These are phyloP conservation scores for Martes martes DNA, from an alignment of 2,113 vertebrate species.

Conservation along the genomic window DNA sequence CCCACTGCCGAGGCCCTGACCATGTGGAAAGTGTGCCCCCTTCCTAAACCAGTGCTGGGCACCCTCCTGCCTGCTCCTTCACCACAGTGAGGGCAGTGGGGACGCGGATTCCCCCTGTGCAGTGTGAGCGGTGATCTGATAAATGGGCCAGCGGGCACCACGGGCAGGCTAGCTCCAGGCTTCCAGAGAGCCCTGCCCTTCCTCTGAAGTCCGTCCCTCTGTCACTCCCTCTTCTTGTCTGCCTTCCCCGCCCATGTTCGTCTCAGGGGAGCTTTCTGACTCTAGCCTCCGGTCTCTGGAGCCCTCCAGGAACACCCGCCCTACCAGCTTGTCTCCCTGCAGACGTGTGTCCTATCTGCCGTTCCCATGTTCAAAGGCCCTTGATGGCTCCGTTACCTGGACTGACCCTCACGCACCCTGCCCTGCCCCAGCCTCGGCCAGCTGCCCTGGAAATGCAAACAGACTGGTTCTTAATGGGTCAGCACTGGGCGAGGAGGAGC, in stretches of 20 bases:
- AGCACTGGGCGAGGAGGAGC: neutral
- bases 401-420: neutral
- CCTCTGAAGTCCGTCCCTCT: neutral
- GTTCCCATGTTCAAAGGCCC: neutral
- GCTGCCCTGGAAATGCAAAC: neutral
- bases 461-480: neutral
- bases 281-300: neutral
- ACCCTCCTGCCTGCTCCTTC: neutral
- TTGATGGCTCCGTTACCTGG: neutral
- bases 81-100: neutral
- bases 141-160: accelerated
- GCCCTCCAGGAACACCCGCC: too few relatives aligned
- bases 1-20: neutral
- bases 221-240: neutral
- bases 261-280: neutral
- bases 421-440: neutral
- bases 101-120: neutral
- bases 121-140: neutral
- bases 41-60: neutral
- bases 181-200: neutral
- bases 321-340: neutral
- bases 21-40: neutral
- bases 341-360: neutral
- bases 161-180: neutral
- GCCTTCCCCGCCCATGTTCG: neutral